Base-by-base conservation (phyloP, 2,888 invertebrate genomes). In the Diogma glabrata region DNA sequence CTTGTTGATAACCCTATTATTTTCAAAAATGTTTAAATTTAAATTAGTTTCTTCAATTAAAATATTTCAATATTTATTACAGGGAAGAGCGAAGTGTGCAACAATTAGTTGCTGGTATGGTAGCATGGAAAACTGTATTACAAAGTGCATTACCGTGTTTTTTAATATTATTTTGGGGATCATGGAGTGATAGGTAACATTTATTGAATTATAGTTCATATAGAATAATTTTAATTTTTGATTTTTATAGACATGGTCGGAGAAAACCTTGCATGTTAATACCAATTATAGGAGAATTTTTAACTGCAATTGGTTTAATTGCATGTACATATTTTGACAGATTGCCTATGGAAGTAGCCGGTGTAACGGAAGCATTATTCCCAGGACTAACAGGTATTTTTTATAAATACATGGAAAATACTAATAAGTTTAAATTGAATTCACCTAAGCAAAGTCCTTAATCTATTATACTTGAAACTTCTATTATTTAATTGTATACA, bases 101-200 rank as follows among this genome's bases (percentile, higher is more conserved):
- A 64, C 79, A 79, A 54, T 68, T 85, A 58, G 85, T 86, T 2
- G 88, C 89, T 0, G 79, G 81, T 4, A 87, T 89, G 74, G 81
- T 85, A 51, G 84, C 87, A 17, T 89, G 88, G 88, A 88, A 89
- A 65, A 87, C 88, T 10, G 82, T 87, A 49, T 70, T 90, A 33
- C 89, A 89, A 67, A 87, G 87, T 57, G 79, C 84, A 46, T 70
- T 90, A 22, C 89, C 89, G n/a, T 86, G 87, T 46, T 72, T 84
- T 28, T 70, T 90, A 52, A 82, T 90, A 54, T 76, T 90, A 61
- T 88, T 90, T 64, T 76, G 89, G 60, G 89, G 90, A 2, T 84
- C 87, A 1, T 84, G 84, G 74, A 83, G 82, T 59, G 84, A 84
- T 61, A 74, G 78, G 63, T 69, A 74, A 51, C n/a, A n/a, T n/a